phyloP scores from a whole-genome alignment of 2,888 invertebrate genomes.

The Cacoxenus indagator region DNA sequence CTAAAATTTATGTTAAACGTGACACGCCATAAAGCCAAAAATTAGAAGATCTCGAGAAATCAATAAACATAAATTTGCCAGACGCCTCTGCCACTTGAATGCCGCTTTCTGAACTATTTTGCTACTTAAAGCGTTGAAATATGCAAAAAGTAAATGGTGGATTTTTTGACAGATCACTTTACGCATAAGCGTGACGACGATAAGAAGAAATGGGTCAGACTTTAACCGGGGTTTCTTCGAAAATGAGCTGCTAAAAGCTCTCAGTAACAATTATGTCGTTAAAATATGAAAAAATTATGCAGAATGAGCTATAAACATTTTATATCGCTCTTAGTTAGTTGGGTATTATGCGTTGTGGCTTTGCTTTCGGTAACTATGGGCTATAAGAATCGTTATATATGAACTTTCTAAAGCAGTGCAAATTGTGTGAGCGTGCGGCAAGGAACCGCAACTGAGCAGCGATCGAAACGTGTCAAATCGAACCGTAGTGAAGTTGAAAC shows the following conservation, averaged over 20 bases:
- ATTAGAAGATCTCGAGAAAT: slow-evolving; percentile 21
- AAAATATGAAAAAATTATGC: slow-evolving; percentile 39
- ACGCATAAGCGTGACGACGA: slow-evolving; percentile 16
- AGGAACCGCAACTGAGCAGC: neutral
- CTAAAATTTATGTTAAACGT: slow-evolving; percentile 29
- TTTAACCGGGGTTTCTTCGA: slow-evolving; percentile 19
- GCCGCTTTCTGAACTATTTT: neutral
- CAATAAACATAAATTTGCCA: slow-evolving; percentile 49
- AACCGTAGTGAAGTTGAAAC: neutral
- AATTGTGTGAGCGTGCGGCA: slow-evolving; percentile 40
- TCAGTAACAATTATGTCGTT: slow-evolving; percentile 3
- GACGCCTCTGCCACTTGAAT: slow-evolving; percentile 32
- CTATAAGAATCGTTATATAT: slow-evolving; percentile 57
- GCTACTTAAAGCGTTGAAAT: neutral
- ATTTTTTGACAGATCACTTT: slow-evolving; percentile 51
- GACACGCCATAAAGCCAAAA: slow-evolving; percentile 30
- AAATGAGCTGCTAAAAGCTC: neutral
- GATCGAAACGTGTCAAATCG: no score
- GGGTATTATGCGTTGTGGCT: neutral
- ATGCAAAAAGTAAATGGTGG: neutral
- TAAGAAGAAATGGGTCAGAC: slow-evolving; percentile 44
- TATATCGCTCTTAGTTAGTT: neutral
- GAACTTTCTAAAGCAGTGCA: slow-evolving; percentile 49
- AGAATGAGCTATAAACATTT: slow-evolving; percentile 28
- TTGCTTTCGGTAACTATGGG: no score